A percentile compares a stretch with the other conserved stretches of the same genome.
Conservation (phyloP, 2,113 vertebrate species). For the Rhinopomastus cyanomelas region DNA sequence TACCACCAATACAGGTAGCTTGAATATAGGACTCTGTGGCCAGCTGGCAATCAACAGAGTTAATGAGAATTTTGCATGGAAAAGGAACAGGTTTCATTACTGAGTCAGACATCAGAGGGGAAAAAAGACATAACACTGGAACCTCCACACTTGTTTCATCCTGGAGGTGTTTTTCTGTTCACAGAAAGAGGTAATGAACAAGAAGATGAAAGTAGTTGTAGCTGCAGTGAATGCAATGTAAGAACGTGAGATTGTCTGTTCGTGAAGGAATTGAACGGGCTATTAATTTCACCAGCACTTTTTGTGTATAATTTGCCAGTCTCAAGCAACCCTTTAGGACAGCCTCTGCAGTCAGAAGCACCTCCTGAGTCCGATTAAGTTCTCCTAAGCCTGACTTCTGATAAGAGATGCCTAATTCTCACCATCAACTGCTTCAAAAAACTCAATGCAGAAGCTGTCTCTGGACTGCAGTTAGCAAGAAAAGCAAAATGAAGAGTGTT, state of each 20-base stretch:
- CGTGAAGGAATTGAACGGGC: neutral
- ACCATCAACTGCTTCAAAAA: neutral
- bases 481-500: slow-evolving; percentile 45
- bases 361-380: neutral
- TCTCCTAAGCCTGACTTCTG: neutral
- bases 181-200: neutral
- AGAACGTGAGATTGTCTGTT: neutral
- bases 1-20: neutral
- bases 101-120: neutral
- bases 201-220: neutral
- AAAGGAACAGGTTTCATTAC: neutral
- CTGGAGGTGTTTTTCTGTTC: neutral
- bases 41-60: neutral
- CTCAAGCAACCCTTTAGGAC: neutral
- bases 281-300: neutral
- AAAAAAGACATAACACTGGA: neutral
- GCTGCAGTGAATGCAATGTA: neutral
- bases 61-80: neutral
- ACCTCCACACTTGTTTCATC: neutral
- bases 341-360: neutral
- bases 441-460: neutral
- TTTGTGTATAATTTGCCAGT: neutral
- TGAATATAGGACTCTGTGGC: too few relatives aligned
- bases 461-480: slow-evolving; percentile 2
- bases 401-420: neutral